Evolutionary conservation across 2,797 vertebrate genomes (phyloP).

Genomic region (Sebastes kiyomatsui): DNA sequence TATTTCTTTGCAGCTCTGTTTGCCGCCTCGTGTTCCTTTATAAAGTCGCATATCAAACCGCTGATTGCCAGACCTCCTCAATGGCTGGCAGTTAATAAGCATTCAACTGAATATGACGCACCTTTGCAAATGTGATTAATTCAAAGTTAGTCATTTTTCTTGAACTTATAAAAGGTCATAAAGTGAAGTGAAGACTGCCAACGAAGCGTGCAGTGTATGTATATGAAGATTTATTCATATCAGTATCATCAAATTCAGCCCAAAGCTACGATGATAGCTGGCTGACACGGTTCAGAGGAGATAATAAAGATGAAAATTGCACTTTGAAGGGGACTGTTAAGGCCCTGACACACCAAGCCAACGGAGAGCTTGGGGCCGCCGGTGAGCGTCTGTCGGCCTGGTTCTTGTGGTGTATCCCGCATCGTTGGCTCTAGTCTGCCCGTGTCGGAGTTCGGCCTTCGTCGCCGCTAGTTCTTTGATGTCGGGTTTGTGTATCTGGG

Average conservation of each 20-base stretch:
- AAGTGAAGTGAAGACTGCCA: background rate
- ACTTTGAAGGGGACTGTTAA: constrained; percentile 14
- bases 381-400: too few relatives aligned
- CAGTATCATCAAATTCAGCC: background rate
- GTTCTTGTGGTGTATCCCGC: too few relatives aligned
- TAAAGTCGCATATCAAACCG: constrained; percentile 11
- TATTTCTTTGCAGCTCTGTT: background rate
- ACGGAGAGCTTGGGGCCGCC: too few relatives aligned
- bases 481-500: too few relatives aligned
- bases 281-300: background rate
- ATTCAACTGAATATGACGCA: background rate
- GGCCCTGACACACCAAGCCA: too few relatives aligned
- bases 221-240: background rate
- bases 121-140: constrained; percentile 12
- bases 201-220: background rate
- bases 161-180: constrained; percentile 16
- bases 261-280: constrained; percentile 20
- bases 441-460: too few relatives aligned
- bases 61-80: constrained; percentile 12
- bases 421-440: too few relatives aligned
- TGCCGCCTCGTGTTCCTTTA: background rate
- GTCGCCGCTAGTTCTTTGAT: too few relatives aligned
- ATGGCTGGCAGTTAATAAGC: constrained; percentile 19
- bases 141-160: constrained; percentile 1
- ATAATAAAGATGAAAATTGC: constrained; percentile 2